phyloP scores from a whole-genome alignment of 2,113 vertebrate species.

The Globicephala melas region DNA sequence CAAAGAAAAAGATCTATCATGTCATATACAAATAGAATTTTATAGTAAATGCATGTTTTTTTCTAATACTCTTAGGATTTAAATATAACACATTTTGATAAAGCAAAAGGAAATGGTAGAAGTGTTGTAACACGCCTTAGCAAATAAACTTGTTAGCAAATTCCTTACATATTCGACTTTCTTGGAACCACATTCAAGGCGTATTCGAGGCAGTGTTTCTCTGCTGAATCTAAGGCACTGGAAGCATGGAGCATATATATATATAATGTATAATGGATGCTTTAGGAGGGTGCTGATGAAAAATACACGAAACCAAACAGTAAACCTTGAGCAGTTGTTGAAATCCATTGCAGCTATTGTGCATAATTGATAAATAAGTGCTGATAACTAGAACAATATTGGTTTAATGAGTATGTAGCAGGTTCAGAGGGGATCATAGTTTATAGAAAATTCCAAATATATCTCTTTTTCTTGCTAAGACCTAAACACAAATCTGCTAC shows the following conservation, averaged over 20 bases:
- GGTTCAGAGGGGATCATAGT: neutral
- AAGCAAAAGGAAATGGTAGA: slow-evolving; percentile 42
- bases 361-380: slow-evolving; percentile 65
- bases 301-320: slow-evolving; percentile 48
- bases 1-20: neutral
- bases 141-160: slow-evolving; percentile 53
- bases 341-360: slow-evolving; percentile 32
- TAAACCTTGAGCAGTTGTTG: slow-evolving; percentile 36
- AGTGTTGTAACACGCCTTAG: slow-evolving; percentile 8
- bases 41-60: neutral
- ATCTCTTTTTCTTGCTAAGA: neutral
- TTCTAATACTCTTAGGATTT: slow-evolving; percentile 29
- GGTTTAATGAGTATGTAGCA: neutral
- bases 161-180: slow-evolving; percentile 34
- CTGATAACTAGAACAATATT: slow-evolving; percentile 31
- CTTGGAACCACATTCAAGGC: slow-evolving; percentile 18
- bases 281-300: slow-evolving; percentile 39
- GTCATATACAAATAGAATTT: slow-evolving; percentile 60
- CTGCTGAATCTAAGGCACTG: neutral
- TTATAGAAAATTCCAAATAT: neutral
- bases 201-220: slow-evolving; percentile 42
- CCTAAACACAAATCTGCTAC: neutral
- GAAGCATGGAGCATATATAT: slow-evolving; percentile 33
- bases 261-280: slow-evolving; percentile 62
- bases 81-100: slow-evolving; percentile 15